Evolutionary conservation across 2,113 vertebrate genomes (phyloP).

Genomic region (Dissostichus mawsoni): DNA sequence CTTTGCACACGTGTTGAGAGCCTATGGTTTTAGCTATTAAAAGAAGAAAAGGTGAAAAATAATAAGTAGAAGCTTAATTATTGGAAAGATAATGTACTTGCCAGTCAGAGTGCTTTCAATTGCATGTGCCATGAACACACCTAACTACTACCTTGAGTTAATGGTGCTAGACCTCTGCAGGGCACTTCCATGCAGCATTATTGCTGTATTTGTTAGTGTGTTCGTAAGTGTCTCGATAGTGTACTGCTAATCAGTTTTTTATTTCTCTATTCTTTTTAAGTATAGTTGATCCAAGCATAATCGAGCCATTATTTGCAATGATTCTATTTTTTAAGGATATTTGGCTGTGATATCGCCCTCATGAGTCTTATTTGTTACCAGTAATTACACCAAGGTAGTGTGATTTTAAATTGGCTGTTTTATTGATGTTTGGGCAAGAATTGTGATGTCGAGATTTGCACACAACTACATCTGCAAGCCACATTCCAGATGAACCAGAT

Average conservation of each 20-base stretch:
- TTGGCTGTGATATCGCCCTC: neutral
- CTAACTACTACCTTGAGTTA: neutral
- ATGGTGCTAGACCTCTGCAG: neutral
- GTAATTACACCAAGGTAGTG: constrained; percentile 12
- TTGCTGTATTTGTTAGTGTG: neutral
- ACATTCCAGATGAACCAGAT: neutral
- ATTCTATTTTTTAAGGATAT: neutral
- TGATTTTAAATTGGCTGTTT: neutral
- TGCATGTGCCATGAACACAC: neutral
- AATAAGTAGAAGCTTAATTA: no score
- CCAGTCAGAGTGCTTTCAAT: neutral
- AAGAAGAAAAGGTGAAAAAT: neutral
- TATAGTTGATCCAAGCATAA: neutral
- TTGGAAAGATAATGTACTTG: neutral
- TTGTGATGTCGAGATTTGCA: neutral
- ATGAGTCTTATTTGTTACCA: neutral
- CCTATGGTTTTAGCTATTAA: neutral
- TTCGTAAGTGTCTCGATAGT: neutral
- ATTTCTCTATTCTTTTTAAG: neutral
- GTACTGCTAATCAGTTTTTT: neutral
- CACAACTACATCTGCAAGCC: neutral
- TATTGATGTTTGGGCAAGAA: neutral
- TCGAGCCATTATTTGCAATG: neutral
- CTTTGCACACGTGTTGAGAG: neutral
- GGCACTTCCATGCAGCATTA: neutral